Percentiles rank a stretch among this genome's conserved stretches.
Evolutionary conservation across 2,888 invertebrate species (phyloP).

Genomic region (Xanthorhoe designata): DNA sequence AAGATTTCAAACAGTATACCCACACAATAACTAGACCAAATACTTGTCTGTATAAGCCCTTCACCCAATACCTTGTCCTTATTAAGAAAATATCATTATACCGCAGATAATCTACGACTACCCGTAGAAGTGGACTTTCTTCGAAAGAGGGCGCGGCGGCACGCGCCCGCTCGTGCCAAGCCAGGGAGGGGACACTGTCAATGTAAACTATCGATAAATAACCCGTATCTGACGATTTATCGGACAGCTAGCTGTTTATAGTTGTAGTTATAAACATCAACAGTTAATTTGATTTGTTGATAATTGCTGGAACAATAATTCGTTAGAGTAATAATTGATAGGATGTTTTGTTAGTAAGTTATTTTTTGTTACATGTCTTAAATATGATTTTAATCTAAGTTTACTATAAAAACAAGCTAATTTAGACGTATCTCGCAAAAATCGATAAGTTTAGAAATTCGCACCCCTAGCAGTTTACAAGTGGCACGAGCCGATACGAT

Average conservation of each 20-base stretch:
- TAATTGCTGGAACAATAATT: neutral
- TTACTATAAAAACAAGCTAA: too few relatives aligned
- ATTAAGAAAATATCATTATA: slow-evolving; percentile 50
- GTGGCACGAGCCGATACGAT: slow-evolving; percentile 83
- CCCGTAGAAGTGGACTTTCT: slow-evolving; percentile 62
- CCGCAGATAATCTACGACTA: slow-evolving; percentile 45
- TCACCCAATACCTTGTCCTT: slow-evolving; percentile 30
- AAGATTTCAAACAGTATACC: too few relatives aligned
- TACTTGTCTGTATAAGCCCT: slow-evolving; percentile 2
- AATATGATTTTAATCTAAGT: too few relatives aligned
- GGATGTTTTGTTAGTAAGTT: neutral
- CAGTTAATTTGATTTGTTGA: neutral
- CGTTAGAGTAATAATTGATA: neutral
- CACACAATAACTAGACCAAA: neutral
- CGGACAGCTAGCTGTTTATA: neutral
- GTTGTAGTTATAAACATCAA: neutral
- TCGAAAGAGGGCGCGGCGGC: slow-evolving; percentile 71
- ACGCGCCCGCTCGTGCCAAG: slow-evolving; percentile 76
- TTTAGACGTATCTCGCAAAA: slow-evolving; percentile 11
- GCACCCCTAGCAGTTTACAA: slow-evolving; percentile 74
- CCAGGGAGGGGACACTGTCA: slow-evolving; percentile 48
- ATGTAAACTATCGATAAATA: slow-evolving; percentile 33
- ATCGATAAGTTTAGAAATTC: slow-evolving; percentile 48
- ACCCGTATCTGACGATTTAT: slow-evolving; percentile 3
- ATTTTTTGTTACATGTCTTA: too few relatives aligned